Percentiles rank a stretch among this genome's conserved stretches.
These are phyloP conservation scores for Fukomys damarensis DNA, from an alignment of 2,113 vertebrate species.

Conservation along the genomic window DNA sequence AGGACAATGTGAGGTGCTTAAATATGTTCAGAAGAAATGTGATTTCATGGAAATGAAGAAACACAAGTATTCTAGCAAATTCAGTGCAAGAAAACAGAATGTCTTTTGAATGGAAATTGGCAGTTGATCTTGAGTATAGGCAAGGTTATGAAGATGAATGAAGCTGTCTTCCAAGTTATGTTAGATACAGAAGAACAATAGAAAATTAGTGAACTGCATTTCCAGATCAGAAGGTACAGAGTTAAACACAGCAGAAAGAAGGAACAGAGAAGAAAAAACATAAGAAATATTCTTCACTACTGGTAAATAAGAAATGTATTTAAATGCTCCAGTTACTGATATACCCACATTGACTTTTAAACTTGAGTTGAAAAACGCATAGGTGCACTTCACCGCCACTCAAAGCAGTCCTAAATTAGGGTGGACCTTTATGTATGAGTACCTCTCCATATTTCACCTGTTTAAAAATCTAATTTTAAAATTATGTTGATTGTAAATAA, in stretches of 20 bases:
- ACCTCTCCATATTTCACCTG: background rate
- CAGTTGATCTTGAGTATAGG: background rate
- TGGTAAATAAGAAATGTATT: background rate
- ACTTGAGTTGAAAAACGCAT: background rate
- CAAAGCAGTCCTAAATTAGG: background rate
- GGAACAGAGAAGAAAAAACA: background rate
- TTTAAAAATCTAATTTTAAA: background rate
- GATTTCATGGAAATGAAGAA: background rate
- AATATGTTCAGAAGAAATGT: background rate
- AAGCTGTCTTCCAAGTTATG: background rate
- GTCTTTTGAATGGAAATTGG: background rate
- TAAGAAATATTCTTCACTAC: background rate
- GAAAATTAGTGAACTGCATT: background rate
- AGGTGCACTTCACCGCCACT: background rate
- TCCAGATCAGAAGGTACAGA: background rate
- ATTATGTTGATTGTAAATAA: background rate
- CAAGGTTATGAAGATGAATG: rapidly evolving
- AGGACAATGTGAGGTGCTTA: background rate
- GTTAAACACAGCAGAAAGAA: background rate
- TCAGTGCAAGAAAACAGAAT: background rate
- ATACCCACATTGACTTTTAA: background rate
- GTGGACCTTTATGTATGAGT: background rate
- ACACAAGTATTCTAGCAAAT: background rate
- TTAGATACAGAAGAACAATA: background rate
- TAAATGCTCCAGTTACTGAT: background rate